Percentiles rank a stretch among this genome's conserved stretches.
phyloP scores from a whole-genome alignment of 2,113 vertebrate species.

The Cervus canadensis region DNA sequence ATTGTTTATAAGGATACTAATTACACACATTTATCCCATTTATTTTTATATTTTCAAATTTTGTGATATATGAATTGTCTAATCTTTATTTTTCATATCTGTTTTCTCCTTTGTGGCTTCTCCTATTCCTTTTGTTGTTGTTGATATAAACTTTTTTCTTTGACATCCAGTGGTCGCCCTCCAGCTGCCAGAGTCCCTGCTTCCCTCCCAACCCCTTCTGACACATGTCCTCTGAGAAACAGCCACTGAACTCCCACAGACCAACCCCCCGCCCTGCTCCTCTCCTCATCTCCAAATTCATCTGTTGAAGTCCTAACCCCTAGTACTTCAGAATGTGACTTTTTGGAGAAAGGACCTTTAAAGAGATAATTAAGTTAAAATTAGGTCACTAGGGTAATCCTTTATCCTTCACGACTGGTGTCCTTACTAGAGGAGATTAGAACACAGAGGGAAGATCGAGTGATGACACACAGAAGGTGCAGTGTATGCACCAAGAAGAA shows the following conservation, averaged over 20 bases:
- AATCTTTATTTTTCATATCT: neutral
- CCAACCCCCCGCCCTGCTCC: neutral
- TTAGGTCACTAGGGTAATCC: neutral
- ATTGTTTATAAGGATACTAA: neutral
- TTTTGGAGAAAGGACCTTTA: neutral
- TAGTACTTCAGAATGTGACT: neutral
- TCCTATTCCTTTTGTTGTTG: neutral
- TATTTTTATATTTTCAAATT: neutral
- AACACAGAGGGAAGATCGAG: neutral
- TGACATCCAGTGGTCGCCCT: rapidly evolving
- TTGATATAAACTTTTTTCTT: neutral
- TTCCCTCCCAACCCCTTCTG: neutral
- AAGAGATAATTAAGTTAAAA: neutral
- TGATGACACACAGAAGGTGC: neutral
- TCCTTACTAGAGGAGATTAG: neutral
- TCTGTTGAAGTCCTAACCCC: neutral
- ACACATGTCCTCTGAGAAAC: neutral
- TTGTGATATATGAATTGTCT: neutral
- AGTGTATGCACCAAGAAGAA: neutral
- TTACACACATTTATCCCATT: neutral
- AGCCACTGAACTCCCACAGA: neutral
- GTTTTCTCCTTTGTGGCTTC: neutral
- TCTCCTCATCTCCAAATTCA: neutral
- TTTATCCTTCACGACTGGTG: neutral
- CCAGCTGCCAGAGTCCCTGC: neutral